These are phyloP conservation scores for Thryonomys swinderianus DNA, from an alignment of 2,113 vertebrate genomes.

Conservation along the genomic window DNA sequence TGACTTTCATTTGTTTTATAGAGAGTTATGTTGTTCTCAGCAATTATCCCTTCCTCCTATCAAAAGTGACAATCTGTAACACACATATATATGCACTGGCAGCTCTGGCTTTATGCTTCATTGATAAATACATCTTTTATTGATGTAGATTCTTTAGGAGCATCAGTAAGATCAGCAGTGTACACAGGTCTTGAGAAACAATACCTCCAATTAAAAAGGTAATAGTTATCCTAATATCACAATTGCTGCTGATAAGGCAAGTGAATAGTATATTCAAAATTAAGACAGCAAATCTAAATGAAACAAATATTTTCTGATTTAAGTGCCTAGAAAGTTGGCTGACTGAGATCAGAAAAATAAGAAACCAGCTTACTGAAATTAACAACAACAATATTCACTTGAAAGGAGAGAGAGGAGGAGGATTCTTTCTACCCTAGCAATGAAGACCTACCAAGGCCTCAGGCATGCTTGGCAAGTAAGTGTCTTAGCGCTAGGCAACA, in stretches of 20 bases:
- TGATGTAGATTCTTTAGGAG: conserved; percentile 24
- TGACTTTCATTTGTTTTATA: not conserved
- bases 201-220: conserved; percentile 60
- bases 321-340: conserved; percentile 9
- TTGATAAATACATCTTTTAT: conserved; percentile 5
- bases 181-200: conserved; percentile 66
- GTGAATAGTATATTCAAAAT: not conserved
- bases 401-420: not conserved
- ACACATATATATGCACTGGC: not conserved
- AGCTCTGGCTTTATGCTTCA: conserved; percentile 7
- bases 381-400: not conserved
- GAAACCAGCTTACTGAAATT: not conserved
- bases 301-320: conserved; percentile 38
- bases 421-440: not conserved
- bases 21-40: not conserved
- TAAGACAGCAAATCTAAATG: not conserved
- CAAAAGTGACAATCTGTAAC: conserved; percentile 51
- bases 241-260: not conserved
- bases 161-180: not conserved
- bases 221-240: not conserved
- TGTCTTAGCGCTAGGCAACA: not conserved
- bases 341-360: not conserved
- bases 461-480: not conserved
- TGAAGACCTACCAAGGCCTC: not conserved
- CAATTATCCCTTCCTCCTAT: conserved; percentile 11